Evolutionary conservation across 2,113 vertebrate genomes (phyloP).

Genomic region (Notiomystis cincta): DNA sequence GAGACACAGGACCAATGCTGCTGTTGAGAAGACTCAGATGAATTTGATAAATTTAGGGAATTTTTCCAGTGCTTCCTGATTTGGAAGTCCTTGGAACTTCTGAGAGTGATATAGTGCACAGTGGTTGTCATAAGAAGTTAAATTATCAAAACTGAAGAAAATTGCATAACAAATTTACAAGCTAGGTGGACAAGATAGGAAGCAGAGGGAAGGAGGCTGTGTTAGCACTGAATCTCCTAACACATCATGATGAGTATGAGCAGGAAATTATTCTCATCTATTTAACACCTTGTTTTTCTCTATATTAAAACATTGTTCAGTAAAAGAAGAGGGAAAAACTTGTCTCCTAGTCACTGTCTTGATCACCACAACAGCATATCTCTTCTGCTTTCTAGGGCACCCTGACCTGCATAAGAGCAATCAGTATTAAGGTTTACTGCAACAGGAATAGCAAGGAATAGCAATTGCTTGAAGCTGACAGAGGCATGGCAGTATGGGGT

Average conservation of each 20-base stretch:
- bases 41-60: neutral
- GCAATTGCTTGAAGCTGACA: neutral
- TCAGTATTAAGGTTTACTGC: neutral
- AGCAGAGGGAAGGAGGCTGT: neutral
- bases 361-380: neutral
- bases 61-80: neutral
- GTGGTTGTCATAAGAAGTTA: neutral
- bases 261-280: neutral
- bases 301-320: neutral
- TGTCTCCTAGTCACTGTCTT: neutral
- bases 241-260: neutral
- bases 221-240: neutral
- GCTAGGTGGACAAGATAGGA: neutral
- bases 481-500: neutral
- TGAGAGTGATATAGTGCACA: neutral
- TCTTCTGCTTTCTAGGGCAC: neutral
- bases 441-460: neutral
- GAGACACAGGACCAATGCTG: neutral
- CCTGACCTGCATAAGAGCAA: neutral
- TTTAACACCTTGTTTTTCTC: neutral
- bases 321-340: neutral
- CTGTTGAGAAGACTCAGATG: fast-evolving
- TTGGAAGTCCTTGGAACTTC: neutral
- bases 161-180: neutral
- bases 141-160: neutral